Evolutionary conservation across 2,113 vertebrate genomes (phyloP).

Genomic region (Odocoileus hemionus): DNA sequence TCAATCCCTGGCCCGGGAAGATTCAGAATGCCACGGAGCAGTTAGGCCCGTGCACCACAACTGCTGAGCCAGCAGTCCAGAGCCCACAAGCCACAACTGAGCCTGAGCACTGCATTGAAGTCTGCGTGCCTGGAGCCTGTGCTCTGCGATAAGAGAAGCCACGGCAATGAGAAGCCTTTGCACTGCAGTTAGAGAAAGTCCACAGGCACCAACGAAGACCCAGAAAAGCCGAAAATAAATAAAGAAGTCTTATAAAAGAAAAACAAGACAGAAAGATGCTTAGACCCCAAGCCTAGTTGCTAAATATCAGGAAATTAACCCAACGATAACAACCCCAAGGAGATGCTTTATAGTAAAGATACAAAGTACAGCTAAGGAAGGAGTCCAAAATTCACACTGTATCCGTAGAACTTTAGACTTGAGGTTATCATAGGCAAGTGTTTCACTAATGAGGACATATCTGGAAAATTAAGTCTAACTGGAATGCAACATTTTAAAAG

Average conservation of each 20-base stretch:
- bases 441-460: background rate
- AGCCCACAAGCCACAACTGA: background rate
- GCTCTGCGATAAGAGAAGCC: background rate
- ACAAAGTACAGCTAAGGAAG: background rate
- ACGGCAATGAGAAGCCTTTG: accelerated
- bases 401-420: background rate
- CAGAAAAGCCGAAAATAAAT: background rate
- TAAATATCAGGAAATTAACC: background rate
- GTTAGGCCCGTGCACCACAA: background rate
- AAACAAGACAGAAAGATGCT: background rate
- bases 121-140: accelerated
- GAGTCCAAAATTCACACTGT: background rate
- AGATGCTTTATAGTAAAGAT: background rate
- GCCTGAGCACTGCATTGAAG: background rate
- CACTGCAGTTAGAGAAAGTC: background rate
- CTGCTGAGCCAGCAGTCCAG: background rate
- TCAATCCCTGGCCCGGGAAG: background rate
- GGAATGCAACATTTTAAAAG: background rate
- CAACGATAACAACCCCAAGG: background rate
- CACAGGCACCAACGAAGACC: background rate
- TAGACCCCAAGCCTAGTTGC: background rate
- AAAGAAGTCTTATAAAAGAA: background rate
- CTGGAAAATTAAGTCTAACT: constrained; percentile 1
- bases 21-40: accelerated
- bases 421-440: background rate